A percentile compares a stretch with the other conserved stretches of the same genome.
Conservation (phyloP, 2,113 vertebrate species). For the Calypte anna region DNA sequence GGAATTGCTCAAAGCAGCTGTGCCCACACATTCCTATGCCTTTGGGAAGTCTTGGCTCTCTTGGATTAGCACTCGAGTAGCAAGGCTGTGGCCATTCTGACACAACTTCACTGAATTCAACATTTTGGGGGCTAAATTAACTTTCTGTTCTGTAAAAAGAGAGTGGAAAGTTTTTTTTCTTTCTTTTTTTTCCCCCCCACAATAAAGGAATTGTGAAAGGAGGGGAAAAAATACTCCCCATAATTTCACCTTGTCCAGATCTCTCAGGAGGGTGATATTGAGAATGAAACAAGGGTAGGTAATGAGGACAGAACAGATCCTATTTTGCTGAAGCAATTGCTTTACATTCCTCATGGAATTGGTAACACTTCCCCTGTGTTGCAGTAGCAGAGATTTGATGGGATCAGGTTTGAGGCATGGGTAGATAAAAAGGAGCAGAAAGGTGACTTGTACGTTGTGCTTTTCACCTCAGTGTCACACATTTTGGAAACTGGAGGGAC, state of each 20-base stretch:
- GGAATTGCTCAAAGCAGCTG: background rate
- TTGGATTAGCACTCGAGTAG: background rate
- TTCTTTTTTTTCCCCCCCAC: no score
- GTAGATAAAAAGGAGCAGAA: background rate
- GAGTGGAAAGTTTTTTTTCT: background rate
- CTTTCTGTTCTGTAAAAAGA: background rate
- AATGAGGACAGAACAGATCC: background rate
- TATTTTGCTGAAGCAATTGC: background rate
- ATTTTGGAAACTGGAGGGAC: background rate
- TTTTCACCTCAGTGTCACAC: background rate
- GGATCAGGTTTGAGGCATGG: background rate
- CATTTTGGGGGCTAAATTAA: background rate
- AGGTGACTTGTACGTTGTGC: background rate
- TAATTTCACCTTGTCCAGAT: background rate
- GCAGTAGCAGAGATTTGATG: background rate
- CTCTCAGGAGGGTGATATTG: background rate
- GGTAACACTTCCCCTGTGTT: background rate
- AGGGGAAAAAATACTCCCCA: accelerated
- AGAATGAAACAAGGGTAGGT: background rate
- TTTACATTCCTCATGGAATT: background rate
- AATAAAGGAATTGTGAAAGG: background rate
- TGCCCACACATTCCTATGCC: no score
- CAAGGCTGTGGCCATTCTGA: background rate
- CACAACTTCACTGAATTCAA: background rate
- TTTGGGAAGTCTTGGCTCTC: background rate